Evolutionary conservation across 2,113 vertebrate genomes (phyloP), one percentile per base, ranked within the genome.

Genomic region (Caretta caretta): DNA sequence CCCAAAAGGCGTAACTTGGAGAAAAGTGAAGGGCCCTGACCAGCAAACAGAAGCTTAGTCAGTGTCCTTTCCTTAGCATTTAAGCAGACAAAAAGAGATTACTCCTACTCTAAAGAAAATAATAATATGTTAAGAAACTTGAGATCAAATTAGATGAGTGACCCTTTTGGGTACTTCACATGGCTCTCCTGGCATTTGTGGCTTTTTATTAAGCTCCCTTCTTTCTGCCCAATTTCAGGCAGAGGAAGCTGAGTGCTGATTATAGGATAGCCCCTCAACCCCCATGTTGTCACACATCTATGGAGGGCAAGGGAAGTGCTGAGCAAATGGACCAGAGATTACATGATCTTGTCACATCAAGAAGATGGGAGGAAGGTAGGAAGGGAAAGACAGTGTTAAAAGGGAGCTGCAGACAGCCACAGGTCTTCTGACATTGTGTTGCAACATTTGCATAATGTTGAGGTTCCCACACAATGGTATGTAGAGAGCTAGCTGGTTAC

Each of bases 191-290:
- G 3, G 54, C 80, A 72, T 48, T 88, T 13, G 1, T 1, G 10
- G 14, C 0, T 93, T 92, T 89, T 59, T 14, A 57, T 27, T 53
- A 48, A 49, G 9, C 27, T 82, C n/a, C 29, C 92, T 57, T 75
- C 53, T 20, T 86, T n/a, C 46, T 86, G 29, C 10, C 90, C 0
- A 14, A 13, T 12, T 17, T 88, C 42, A 54, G 2, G 62, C 0
- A 0, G 16, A 90, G 24, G 1, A 78, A 93, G 42, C 29, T 90
- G 84, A 95, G 90, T 2, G 57, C 24, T 53, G 6, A 38, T 78
- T 11, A 27, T 35, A 87, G 76, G 92, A 85, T 19, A 91, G 0
- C 6, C 22, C 2, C 6, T 29, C 12, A 31, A 16, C 5, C n/a
- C 19, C 38, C 35, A 22, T 72, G n/a, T 20, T 11, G 35, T 75